Base-by-base conservation (phyloP, 2,888 invertebrate species). In the Leptinotarsa juncta region DNA sequence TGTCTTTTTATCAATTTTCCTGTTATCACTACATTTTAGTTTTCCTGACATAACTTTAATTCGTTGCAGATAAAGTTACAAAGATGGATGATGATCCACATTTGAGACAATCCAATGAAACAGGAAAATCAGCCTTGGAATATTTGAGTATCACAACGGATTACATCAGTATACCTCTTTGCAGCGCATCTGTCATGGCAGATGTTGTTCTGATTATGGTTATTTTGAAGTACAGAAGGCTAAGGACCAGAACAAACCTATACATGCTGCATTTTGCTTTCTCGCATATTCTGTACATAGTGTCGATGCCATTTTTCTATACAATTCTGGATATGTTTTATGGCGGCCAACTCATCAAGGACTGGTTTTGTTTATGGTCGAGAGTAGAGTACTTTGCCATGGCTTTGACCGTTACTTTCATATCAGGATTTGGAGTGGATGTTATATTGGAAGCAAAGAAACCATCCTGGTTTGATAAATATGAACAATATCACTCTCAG, bases 341-440 rank as follows among this genome's bases (percentile, higher is more conserved):
- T 53, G 26, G 55, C 1, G 49, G 71, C n/a, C 20, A 62, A n/a
- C 26, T 80, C 5, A 74, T 74, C 3, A 55, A 74, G 3, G 32
- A 49, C 4, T 78, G 78, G 79, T 78, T 77, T 62, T 80, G 79
- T 68, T 68, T 74, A 48, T 80, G 79, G 79, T 67, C 74, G 2
- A 68, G 77, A 32, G 20, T 78, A 0, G 79, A 80, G 18, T 77
- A 78, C 62, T 76, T 76, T 49, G 77, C 77, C 20, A 77, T 80
- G 57, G 77, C 75, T 65, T 67, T 81, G 53, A 65, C 73, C 23
- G 16, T 81, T 12, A 73, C 77, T 4, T 82, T 79, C 72, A 67
- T 78, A 12, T 76, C 76, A 3, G 79, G 77, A 14, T 80, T 74
- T 67, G 74, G 80, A 3, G 12, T 81, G 3, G 82, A 82, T 65